Percentiles rank a stretch among this genome's conserved stretches.
Conservation (phyloP, 2,113 vertebrate genomes). For the Tachysurus vachellii region DNA sequence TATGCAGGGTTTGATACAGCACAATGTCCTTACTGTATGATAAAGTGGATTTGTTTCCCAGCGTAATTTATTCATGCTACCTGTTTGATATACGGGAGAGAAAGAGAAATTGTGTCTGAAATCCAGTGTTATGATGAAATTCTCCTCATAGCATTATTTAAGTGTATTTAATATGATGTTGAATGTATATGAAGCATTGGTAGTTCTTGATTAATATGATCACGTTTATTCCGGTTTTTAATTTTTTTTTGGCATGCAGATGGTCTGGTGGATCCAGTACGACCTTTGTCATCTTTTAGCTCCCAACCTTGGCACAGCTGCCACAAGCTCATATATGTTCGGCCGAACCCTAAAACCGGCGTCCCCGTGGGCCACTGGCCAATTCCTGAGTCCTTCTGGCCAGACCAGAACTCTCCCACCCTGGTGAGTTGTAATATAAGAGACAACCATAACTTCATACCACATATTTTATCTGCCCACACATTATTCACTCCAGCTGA, state of each 20-base stretch:
- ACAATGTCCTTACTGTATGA: not conserved
- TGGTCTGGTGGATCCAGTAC: constrained; percentile 75
- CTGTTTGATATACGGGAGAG: not conserved
- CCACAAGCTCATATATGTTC: constrained; percentile 96
- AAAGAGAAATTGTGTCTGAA: not conserved
- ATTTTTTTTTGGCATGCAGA: constrained; percentile 69
- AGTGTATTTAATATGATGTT: not conserved
- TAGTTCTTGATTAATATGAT: not conserved
- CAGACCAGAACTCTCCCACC: constrained; percentile 95
- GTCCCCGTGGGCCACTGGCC: constrained; percentile 98
- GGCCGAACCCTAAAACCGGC: constrained; percentile 95
- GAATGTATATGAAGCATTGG: not conserved
- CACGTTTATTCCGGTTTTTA: not conserved
- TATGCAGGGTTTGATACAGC: not conserved
- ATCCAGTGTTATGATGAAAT: not conserved
- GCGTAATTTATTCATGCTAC: not conserved
- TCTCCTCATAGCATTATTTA: not conserved
- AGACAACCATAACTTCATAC: not conserved
- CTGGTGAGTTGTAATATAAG: constrained; percentile 77
- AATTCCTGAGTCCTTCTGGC: constrained; percentile 97
- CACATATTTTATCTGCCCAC: not conserved
- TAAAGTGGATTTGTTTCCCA: no score
- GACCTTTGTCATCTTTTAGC: constrained; percentile 56
- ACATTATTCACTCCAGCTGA: not conserved
- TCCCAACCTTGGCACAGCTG: constrained; percentile 93